Base-by-base conservation (phyloP, 2,113 vertebrate species). In the Hydrochoerus hydrochaeris region DNA sequence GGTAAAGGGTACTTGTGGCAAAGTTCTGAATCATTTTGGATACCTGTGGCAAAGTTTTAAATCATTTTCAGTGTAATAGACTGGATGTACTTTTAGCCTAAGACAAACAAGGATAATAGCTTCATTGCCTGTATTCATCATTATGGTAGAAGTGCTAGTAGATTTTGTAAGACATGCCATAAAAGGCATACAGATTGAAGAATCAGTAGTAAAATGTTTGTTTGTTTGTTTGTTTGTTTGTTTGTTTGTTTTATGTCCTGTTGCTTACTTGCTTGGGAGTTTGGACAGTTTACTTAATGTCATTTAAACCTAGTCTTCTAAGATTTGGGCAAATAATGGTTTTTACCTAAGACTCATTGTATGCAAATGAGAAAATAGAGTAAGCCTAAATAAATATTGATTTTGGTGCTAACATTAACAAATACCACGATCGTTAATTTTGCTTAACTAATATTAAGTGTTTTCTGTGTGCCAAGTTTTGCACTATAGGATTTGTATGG, bases 151-250 rank as follows among this genome's bases (percentile, higher is more conserved):
- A 67, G 4, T 71, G n/a, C 46, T 92, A 67, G 20, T 7, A 85
- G 46, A 28, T 67, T 91, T 30, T 24, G 2, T 58, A 41, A 35
- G 46, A 85, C 1, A 73, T 94, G 1, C 35, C 28, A 84, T n/a
- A 63, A 85, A 86, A 71, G 20, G 7, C 41, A 16, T 46, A 69
- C 5, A 73, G 19, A 57, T 60, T 60, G 60, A 54, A 89, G 57
- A 84, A n/a, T 88, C 52, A 92, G 30, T 90, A 73, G 19, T 88
- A 38, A 84, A 81, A 35, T n/a, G n/a, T n/a, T n/a, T n/a, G n/a
- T n/a, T n/a, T n/a, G n/a, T n/a, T n/a, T n/a, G n/a, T n/a, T n/a
- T n/a, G n/a, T n/a, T n/a, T n/a, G n/a, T n/a, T n/a, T n/a, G n/a
- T n/a, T n/a, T n/a, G n/a, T n/a, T 54, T 71, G 82, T 82, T 94